These are phyloP conservation scores for Boulengeromyrus knoepffleri DNA, from an alignment of 2,113 vertebrate species.

Conservation along the genomic window DNA sequence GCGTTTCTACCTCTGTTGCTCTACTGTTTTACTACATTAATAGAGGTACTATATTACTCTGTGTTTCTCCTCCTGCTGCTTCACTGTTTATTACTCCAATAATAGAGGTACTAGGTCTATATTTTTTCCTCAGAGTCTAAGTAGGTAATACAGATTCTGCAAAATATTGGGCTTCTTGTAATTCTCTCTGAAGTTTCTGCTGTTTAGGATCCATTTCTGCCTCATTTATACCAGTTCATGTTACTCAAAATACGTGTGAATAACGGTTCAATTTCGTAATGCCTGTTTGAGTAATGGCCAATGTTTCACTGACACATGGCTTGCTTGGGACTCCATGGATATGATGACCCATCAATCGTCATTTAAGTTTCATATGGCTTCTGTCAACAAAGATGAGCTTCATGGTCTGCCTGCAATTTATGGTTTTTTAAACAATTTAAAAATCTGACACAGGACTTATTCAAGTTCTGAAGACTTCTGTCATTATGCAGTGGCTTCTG, in stretches of 20 bases:
- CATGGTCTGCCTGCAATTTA: neutral
- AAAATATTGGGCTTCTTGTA: neutral
- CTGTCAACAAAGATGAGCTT: constrained; percentile 3
- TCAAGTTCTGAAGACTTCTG: neutral
- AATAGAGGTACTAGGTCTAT: neutral
- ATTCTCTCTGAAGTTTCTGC: neutral
- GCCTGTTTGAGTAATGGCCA: neutral
- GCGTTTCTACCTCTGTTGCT: neutral
- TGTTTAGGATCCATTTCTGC: neutral
- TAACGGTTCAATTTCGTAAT: neutral
- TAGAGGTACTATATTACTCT: neutral
- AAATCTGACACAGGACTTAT: neutral
- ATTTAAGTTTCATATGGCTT: neutral
- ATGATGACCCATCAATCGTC: neutral
- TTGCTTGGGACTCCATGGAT: neutral
- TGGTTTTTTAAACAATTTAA: no score
- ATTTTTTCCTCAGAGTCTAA: neutral
- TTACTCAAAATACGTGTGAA: neutral
- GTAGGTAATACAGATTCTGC: neutral
- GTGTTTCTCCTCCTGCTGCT: no score
- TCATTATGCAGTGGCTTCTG: neutral
- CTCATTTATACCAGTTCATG: neutral
- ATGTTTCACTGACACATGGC: neutral
- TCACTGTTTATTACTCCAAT: neutral
- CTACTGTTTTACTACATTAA: neutral